Evolutionary conservation across 2,797 vertebrate species (phyloP).

Genomic region (Enteromius argenteus): DNA sequence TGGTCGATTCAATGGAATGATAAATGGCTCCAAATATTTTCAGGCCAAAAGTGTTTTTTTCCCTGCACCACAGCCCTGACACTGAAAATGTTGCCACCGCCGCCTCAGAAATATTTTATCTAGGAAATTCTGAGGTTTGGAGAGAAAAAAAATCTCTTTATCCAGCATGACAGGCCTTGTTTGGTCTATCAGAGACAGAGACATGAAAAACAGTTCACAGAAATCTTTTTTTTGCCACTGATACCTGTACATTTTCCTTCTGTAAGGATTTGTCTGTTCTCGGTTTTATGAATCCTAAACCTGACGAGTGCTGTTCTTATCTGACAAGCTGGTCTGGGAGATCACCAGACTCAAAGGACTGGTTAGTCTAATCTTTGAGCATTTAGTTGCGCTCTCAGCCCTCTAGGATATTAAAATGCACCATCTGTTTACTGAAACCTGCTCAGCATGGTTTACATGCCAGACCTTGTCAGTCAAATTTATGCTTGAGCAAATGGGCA

Average conservation of each 20-base stretch:
- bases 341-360: conserved; percentile 52
- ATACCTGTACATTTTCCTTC: conserved; percentile 67
- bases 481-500: conserved; percentile 32
- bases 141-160: conserved; percentile 67
- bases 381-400: conserved; percentile 38
- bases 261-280: conserved; percentile 70
- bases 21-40: conserved; percentile 41
- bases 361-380: conserved; percentile 61
- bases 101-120: conserved; percentile 36
- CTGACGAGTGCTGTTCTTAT: conserved; percentile 71
- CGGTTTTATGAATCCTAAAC: conserved; percentile 68
- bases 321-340: conserved; percentile 53
- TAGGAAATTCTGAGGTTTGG: conserved; percentile 40
- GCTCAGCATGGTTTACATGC: conserved; percentile 42
- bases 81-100: conserved; percentile 43
- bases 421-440: conserved; percentile 48
- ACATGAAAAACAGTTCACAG: conserved; percentile 59
- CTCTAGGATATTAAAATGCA: conserved; percentile 44
- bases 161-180: conserved; percentile 69
- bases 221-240: conserved; percentile 66
- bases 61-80: background rate
- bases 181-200: conserved; percentile 70
- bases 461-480: conserved; percentile 49
- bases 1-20: conserved; percentile 40
- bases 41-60: background rate